These are phyloP conservation scores for Pipistrellus pipistrellus DNA, from an alignment of 2,797 vertebrate genomes.

Conservation along the genomic window DNA sequence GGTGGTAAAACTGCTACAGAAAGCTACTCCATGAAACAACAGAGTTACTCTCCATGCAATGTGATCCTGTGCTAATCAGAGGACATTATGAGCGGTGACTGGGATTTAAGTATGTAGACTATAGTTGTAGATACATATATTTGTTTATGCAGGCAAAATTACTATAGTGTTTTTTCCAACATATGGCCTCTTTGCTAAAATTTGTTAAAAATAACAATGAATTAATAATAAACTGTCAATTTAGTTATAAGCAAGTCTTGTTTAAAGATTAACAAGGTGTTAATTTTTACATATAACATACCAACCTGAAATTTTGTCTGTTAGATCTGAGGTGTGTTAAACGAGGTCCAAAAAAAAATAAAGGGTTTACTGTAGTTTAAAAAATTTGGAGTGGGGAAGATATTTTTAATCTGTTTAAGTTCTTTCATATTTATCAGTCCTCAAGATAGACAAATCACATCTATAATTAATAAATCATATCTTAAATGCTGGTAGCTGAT, in stretches of 20 bases:
- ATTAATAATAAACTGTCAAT: neutral
- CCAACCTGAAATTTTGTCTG: neutral
- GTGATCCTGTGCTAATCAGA: neutral
- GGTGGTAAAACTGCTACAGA: neutral
- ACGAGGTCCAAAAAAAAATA: neutral
- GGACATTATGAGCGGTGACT: neutral
- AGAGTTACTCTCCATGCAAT: neutral
- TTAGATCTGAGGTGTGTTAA: neutral
- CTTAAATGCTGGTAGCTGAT: slow-evolving; percentile 13
- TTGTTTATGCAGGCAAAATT: neutral
- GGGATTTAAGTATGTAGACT: neutral
- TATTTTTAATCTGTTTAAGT: neutral
- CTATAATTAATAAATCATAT: neutral
- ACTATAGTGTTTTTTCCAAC: neutral
- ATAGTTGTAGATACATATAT: neutral
- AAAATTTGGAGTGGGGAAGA: neutral
- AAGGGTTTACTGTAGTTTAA: neutral
- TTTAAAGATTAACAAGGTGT: neutral
- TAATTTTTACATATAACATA: neutral
- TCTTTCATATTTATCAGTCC: slow-evolving; percentile 38
- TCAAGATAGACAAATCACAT: neutral
- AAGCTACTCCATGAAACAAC: neutral
- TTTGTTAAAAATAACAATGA: neutral
- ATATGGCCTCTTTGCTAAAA: neutral
- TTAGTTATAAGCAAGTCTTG: neutral